Conservation (phyloP, 2,797 vertebrate species). For the Loriculus beryllinus region DNA sequence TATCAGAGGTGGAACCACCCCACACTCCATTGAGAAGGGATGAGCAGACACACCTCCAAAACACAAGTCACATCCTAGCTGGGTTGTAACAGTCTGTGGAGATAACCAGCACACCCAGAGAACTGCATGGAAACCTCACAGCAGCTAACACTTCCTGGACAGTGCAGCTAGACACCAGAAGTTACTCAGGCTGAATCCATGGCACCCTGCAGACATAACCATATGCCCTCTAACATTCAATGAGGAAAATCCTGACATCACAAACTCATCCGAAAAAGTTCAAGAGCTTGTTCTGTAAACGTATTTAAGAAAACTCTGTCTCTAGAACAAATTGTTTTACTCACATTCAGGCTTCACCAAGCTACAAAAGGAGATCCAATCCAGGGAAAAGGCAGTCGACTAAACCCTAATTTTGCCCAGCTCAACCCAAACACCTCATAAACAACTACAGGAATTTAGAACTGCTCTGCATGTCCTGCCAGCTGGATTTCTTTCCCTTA, state of each 20-base stretch:
- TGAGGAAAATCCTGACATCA: not conserved
- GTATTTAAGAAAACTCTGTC: not conserved
- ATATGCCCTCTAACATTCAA: not conserved
- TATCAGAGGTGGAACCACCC: not conserved
- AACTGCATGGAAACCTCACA: not conserved
- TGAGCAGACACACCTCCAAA: not conserved
- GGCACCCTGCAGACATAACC: not conserved
- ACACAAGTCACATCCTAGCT: not conserved
- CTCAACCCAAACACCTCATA: not conserved
- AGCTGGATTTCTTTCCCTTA: not conserved
- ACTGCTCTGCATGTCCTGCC: not conserved
- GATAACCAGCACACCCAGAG: accelerated
- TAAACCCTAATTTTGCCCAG: not conserved
- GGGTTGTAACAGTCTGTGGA: not conserved
- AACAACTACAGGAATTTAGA: not conserved
- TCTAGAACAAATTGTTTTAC: not conserved
- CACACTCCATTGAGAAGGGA: not conserved
- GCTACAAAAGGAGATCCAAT: not conserved
- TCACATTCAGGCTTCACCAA: not conserved
- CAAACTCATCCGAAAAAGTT: not conserved
- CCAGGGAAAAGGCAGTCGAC: not conserved
- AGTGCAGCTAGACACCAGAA: not conserved
- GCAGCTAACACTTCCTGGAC: not conserved
- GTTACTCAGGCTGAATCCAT: not conserved
- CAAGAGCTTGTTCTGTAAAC: not conserved